Evolutionary conservation across 2,888 invertebrate species (phyloP), one percentile per base, ranked within the genome.

Genomic region (Agrochola lota): DNA sequence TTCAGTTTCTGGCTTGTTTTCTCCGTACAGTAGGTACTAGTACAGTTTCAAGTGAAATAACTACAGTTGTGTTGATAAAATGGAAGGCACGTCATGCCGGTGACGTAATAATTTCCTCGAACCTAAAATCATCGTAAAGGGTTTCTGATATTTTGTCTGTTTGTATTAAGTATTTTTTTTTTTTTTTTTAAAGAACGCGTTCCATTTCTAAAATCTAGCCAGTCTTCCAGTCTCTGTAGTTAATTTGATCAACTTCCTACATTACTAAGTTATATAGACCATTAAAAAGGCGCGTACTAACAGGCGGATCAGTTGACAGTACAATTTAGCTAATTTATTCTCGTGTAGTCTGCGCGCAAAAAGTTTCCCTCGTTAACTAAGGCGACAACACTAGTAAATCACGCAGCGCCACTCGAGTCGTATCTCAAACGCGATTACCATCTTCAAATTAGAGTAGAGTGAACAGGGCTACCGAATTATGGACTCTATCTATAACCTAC

Each of bases 371-470:
- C 94, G 94, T 95, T 94, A 95, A 94, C 92, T 92, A 88, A 89
- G 92, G 92, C 92, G 93, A 94, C 94, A 94, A 95, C 91, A 92
- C 93, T 90, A 92, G 91, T 95, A 95, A 96, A 95, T 95, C 95
- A 95, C 86, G 77, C 91, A 90, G 84, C 81, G 80, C 87, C 87
- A 88, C 92, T 91, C 91, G 87, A 87, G 91, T 92, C 91, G 91
- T 94, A 95, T 95, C 95, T 92, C 85, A 86, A 91, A 91, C 92
- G 86, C 89, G 94, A 95, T 95, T 92, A 91, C 93, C 93, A 95
- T 95, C 94, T 93, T 89, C 93, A 91, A 94, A 94, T 94, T 94
- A 94, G 89, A 90, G 87, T 87, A 87, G 90, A 92, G 90, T 86
- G 89, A 91, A 80, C 88, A 63, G 26, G n/a, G 69, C 83, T 84